phyloP scores from a whole-genome alignment of 2,113 vertebrate genomes.

The Cyrtonyx montezumae region DNA sequence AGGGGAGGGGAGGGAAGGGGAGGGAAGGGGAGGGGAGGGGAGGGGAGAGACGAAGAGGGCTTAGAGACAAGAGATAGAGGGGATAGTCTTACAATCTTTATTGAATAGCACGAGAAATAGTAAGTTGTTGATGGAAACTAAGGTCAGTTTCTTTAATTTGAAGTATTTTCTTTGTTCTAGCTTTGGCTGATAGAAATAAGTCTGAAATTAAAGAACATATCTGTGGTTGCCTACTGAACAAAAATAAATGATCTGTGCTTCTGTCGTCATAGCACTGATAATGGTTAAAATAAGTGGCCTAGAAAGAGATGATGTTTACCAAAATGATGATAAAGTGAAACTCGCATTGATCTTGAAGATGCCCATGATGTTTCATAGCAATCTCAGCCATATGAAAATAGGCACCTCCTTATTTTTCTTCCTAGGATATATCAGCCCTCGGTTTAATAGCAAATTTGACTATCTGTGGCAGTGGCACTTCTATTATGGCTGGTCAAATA shows the following conservation, averaged over 20 bases:
- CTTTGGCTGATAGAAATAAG: neutral
- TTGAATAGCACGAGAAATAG: neutral
- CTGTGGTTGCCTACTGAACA: neutral
- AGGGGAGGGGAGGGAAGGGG: neutral
- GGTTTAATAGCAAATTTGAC: neutral
- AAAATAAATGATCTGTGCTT: neutral
- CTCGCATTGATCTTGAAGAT: neutral
- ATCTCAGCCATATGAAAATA: neutral
- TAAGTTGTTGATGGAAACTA: neutral
- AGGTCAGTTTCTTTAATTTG: neutral
- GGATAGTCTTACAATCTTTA: no score
- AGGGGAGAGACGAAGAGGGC: no score
- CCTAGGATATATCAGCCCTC: neutral
- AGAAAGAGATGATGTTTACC: neutral
- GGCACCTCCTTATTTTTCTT: neutral
- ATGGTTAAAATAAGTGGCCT: neutral
- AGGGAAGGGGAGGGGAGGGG: no score
- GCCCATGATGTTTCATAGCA: neutral
- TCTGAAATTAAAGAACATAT: neutral
- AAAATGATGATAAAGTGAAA: neutral
- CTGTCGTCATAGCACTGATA: neutral
- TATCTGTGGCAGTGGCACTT: neutral
- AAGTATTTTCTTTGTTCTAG: neutral
- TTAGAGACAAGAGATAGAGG: neutral
- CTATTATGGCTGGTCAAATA: neutral